Conservation (phyloP, 2,113 vertebrate species). For the Glareola pratincola region DNA sequence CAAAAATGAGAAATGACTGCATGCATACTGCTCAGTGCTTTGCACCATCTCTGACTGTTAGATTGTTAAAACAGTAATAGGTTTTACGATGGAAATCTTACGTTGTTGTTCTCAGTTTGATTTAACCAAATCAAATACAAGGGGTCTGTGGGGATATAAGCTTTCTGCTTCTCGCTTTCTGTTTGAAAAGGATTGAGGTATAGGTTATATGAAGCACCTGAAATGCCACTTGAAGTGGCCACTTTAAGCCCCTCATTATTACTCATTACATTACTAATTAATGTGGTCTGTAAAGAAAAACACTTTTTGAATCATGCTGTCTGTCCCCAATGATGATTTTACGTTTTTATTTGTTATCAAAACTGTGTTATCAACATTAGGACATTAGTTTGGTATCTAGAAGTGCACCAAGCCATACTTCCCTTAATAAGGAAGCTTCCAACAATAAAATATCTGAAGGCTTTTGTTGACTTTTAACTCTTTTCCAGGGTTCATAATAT, state of each 20-base stretch:
- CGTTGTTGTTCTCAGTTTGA: neutral
- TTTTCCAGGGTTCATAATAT: neutral
- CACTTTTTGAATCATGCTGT: neutral
- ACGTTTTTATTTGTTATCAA: neutral
- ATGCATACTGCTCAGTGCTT: neutral
- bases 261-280: neutral
- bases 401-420: neutral
- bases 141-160: neutral
- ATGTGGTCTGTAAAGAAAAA: neutral
- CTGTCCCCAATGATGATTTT: neutral
- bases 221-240: neutral
- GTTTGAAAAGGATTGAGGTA: neutral
- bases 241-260: neutral
- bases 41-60: neutral
- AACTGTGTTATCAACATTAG: neutral
- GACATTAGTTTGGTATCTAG: neutral
- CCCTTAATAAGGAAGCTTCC: neutral
- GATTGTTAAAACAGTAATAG: neutral
- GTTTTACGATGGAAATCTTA: neutral
- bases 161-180: neutral
- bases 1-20: neutral
- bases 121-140: neutral
- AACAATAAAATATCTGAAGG: neutral
- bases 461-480: conserved; percentile 1
- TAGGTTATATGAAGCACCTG: neutral